These are phyloP conservation scores for Epinephelus awoara DNA, from an alignment of 2,797 vertebrate species.

Conservation along the genomic window DNA sequence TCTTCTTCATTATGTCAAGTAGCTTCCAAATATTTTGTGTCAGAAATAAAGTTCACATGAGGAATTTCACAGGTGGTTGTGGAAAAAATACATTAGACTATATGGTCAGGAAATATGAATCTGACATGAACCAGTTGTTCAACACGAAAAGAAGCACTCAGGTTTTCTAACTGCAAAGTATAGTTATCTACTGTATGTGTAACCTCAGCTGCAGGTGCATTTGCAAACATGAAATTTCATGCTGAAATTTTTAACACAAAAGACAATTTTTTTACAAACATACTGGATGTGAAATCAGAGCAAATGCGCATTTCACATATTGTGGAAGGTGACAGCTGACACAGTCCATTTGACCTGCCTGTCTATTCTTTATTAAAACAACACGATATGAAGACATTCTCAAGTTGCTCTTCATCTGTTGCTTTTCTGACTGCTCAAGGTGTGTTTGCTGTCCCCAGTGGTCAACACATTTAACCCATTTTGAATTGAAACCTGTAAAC, in stretches of 20 bases:
- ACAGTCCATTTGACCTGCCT: not conserved
- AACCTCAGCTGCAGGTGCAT: not conserved
- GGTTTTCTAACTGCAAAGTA: not conserved
- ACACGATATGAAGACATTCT: not conserved
- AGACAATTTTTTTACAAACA: not conserved
- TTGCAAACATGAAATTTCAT: not conserved
- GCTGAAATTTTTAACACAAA: not conserved
- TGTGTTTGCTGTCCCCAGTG: constrained; percentile 12
- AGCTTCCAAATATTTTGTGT: constrained; percentile 82
- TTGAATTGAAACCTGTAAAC: not conserved
- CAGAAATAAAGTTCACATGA: constrained; percentile 81
- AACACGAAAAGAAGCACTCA: constrained; percentile 17
- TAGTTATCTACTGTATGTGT: not conserved
- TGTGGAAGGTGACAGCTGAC: not conserved
- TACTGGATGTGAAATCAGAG: not conserved
- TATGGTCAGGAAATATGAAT: constrained; percentile 79
- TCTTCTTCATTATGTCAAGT: constrained; percentile 78
- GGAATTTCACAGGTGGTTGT: constrained; percentile 80
- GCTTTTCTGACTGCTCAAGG: not conserved
- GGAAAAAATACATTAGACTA: constrained; percentile 81
- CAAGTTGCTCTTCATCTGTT: not conserved
- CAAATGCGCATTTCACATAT: not conserved
- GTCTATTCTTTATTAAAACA: not conserved
- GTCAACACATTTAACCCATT: not conserved
- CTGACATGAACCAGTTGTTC: constrained; percentile 45